These are phyloP conservation scores for Oncorhynchus clarkii DNA, from an alignment of 2,113 vertebrate species.

Conservation along the genomic window DNA sequence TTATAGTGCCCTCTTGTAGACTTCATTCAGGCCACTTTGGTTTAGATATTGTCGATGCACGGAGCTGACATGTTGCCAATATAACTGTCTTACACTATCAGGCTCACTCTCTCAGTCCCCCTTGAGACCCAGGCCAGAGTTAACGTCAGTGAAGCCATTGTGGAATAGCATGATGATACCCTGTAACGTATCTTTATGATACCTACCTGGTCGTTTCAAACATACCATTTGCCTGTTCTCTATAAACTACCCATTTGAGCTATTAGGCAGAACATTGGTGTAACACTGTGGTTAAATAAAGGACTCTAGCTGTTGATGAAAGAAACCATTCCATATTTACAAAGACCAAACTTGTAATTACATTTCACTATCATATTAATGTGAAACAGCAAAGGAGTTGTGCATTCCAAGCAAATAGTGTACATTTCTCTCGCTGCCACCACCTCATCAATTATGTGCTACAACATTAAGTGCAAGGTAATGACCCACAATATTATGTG, in stretches of 20 bases:
- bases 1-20: background rate
- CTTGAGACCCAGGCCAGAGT: too few relatives aligned
- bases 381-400: constrained; percentile 4
- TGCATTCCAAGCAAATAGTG: constrained; percentile 13
- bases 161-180: too few relatives aligned
- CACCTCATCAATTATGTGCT: constrained; percentile 25
- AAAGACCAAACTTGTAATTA: constrained; percentile 17
- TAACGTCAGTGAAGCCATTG: too few relatives aligned
- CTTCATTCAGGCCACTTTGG: background rate
- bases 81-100: too few relatives aligned
- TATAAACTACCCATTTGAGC: too few relatives aligned
- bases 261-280: background rate
- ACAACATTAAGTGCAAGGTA: constrained; percentile 26
- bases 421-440: constrained; percentile 22
- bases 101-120: too few relatives aligned
- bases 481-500: constrained; percentile 35
- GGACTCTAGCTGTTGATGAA: background rate
- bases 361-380: constrained; percentile 20
- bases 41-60: too few relatives aligned
- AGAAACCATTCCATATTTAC: background rate
- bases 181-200: too few relatives aligned
- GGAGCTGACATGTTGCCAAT: too few relatives aligned
- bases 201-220: too few relatives aligned
- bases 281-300: background rate
- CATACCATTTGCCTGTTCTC: too few relatives aligned